These are phyloP conservation scores for Amblyornis subalaris DNA, from an alignment of 2,113 vertebrate genomes.

Conservation along the genomic window DNA sequence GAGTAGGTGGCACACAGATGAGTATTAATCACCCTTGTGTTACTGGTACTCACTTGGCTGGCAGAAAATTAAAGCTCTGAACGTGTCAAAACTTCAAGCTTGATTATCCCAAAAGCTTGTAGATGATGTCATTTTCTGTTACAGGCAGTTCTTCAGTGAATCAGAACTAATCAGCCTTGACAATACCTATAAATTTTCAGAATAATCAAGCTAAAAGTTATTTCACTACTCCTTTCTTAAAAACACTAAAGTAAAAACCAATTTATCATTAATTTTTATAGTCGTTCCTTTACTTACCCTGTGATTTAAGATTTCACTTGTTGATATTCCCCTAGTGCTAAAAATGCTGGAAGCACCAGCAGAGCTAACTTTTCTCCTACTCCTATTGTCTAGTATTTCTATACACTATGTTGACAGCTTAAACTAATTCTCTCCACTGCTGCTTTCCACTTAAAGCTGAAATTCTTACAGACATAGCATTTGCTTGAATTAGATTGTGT, in stretches of 20 bases:
- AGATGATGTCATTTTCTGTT: background rate
- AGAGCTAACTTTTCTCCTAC: background rate
- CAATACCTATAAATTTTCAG: background rate
- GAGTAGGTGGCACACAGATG: background rate
- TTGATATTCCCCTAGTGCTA: background rate
- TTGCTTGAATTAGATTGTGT: background rate
- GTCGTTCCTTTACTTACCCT: background rate
- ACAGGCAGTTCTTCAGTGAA: background rate
- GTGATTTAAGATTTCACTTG: background rate
- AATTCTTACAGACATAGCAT: background rate
- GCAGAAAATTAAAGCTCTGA: background rate
- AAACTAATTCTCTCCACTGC: background rate
- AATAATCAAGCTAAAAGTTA: background rate
- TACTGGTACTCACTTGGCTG: background rate
- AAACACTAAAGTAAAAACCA: background rate
- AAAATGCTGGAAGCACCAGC: background rate
- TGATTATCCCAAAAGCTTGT: background rate
- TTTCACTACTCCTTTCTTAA: background rate
- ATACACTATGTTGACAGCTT: background rate
- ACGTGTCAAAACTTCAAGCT: background rate
- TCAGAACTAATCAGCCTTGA: background rate
- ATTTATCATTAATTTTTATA: background rate
- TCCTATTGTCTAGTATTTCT: background rate
- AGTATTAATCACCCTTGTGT: background rate
- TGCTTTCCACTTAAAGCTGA: background rate